These are phyloP conservation scores for Hydra vulgaris DNA, from an alignment of 30 jellyfish, hydroid and myxozoan genomes.

Conservation along the genomic window DNA sequence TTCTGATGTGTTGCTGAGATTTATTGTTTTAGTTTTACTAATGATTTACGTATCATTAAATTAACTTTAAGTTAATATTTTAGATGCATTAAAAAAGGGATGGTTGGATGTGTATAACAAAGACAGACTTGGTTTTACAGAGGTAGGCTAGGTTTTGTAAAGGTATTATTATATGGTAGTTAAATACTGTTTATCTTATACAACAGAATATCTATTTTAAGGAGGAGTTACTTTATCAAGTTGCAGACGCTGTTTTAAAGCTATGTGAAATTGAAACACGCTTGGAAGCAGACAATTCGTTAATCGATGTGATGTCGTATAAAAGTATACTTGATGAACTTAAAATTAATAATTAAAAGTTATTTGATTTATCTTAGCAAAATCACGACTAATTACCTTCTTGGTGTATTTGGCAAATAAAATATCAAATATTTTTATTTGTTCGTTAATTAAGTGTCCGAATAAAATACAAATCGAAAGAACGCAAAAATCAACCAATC, in stretches of 20 bases:
- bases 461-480: too few relatives aligned
- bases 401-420: too few relatives aligned
- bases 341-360: too few relatives aligned
- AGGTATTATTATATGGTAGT: neutral
- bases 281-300: slow-evolving; percentile 8
- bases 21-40: too few relatives aligned
- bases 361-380: too few relatives aligned
- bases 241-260: slow-evolving; percentile 22
- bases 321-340: neutral
- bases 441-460: too few relatives aligned
- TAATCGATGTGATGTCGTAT: slow-evolving; percentile 6
- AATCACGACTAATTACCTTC: too few relatives aligned
- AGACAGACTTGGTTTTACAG: slow-evolving; percentile 29
- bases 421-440: too few relatives aligned
- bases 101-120: slow-evolving; percentile 18
- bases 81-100: slow-evolving; percentile 20
- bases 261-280: slow-evolving; percentile 16
- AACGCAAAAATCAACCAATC: too few relatives aligned
- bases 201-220: neutral
- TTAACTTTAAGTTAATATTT: too few relatives aligned
- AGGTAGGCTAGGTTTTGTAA: neutral
- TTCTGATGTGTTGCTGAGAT: neutral
- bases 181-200: neutral
- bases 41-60: too few relatives aligned
- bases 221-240: slow-evolving; percentile 20